A percentile compares a stretch with the other conserved stretches of the same genome.
Conservation (phyloP, 2,888 invertebrate species). For the Hartigia nigra region DNA sequence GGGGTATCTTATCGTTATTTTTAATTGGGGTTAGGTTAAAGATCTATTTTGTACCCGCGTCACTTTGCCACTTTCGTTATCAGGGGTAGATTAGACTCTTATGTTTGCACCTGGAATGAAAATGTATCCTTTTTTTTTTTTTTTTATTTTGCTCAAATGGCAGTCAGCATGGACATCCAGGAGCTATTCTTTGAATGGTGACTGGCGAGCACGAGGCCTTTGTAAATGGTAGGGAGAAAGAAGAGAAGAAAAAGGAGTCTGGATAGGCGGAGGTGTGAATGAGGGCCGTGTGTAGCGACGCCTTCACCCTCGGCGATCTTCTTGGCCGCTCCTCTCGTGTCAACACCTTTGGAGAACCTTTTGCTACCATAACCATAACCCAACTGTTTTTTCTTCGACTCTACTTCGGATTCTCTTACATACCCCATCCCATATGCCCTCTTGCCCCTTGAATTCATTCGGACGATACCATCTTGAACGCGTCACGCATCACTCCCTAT, state of each 20-base stretch:
- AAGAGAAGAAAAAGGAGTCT: slow-evolving; percentile 39
- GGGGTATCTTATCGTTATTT: background rate
- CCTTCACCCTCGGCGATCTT: background rate
- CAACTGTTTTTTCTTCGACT: slow-evolving; percentile 21
- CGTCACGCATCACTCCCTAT: slow-evolving; percentile 23
- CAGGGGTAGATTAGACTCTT: background rate
- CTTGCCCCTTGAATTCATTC: slow-evolving; percentile 50
- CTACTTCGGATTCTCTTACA: slow-evolving; percentile 37
- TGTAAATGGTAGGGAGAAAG: background rate
- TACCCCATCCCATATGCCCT: slow-evolving; percentile 23
- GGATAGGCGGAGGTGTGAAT: slow-evolving; percentile 59
- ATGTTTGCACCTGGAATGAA: background rate
- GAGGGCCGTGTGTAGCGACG: slow-evolving; percentile 44
- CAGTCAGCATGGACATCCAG: background rate
- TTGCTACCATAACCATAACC: slow-evolving; percentile 41
- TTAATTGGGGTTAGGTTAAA: background rate
- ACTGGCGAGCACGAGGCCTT: background rate
- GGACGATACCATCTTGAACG: slow-evolving; percentile 37
- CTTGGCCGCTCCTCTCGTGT: slow-evolving; percentile 49
- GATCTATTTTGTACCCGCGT: background rate
- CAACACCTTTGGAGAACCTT: slow-evolving; percentile 55
- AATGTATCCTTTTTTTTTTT: background rate
- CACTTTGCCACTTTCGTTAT: background rate
- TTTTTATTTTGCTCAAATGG: background rate
- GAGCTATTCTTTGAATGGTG: background rate